Conservation (phyloP, 2,888 invertebrate genomes). For the Cosmia trapezina region DNA sequence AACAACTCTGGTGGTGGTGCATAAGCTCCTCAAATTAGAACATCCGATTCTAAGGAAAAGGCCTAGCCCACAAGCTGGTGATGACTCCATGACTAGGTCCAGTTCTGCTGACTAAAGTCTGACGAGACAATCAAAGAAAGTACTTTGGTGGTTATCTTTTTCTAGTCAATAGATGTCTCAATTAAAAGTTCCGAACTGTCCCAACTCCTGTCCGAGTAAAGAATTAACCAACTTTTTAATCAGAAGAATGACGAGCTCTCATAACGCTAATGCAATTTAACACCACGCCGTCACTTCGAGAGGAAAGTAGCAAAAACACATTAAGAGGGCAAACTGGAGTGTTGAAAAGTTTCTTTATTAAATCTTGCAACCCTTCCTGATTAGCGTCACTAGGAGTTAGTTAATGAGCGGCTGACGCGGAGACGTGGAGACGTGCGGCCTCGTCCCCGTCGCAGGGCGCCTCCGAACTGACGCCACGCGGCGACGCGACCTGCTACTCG, state of each 20-base stretch:
- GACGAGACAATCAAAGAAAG: neutral
- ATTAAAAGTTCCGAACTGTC: neutral
- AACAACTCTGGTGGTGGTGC: neutral
- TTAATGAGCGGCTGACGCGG: constrained; percentile 42
- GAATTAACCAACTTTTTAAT: constrained; percentile 32
- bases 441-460: neutral
- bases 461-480: constrained; percentile 5
- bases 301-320: constrained; percentile 54
- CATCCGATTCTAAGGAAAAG: neutral
- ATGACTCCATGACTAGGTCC: neutral
- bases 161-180: neutral
- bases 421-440: constrained; percentile 14
- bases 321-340: constrained; percentile 48
- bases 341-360: constrained; percentile 58
- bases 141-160: neutral
- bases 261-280: constrained; percentile 24
- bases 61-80: no score
- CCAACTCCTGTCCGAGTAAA: constrained; percentile 11
- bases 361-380: constrained; percentile 60
- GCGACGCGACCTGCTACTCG: no score
- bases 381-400: constrained; percentile 52
- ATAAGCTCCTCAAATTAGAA: neutral
- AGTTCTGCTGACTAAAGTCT: neutral
- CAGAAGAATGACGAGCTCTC: constrained; percentile 29
- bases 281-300: constrained; percentile 37